Conservation (phyloP, 2,797 vertebrate species). For the Scarus forsteni region DNA sequence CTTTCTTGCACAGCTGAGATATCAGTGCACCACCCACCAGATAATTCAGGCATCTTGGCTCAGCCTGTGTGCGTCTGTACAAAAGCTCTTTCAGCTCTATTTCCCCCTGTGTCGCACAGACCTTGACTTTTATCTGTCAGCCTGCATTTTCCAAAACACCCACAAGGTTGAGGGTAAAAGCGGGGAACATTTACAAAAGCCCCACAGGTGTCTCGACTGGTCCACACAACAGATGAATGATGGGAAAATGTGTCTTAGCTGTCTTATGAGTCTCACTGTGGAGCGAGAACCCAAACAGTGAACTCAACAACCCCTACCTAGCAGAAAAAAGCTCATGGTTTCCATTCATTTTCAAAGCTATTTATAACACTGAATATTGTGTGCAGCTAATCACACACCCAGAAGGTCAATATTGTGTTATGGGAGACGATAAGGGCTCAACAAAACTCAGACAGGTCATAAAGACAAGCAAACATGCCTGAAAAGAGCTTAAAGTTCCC, state of each 20-base stretch:
- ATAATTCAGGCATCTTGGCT: slow-evolving; percentile 38
- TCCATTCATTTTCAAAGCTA: slow-evolving; percentile 1
- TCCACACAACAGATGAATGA: slow-evolving; percentile 49
- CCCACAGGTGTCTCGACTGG: slow-evolving; percentile 39
- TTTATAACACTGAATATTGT: slow-evolving; percentile 32
- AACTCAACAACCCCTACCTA: slow-evolving; percentile 37
- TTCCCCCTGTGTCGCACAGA: slow-evolving; percentile 17
- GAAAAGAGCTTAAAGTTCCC: background rate
- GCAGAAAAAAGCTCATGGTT: slow-evolving; percentile 8
- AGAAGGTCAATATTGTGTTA: slow-evolving; percentile 47
- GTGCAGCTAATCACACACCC: slow-evolving; percentile 36
- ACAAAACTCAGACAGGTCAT: background rate
- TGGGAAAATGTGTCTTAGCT: slow-evolving; percentile 25
- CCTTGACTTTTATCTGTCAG: slow-evolving; percentile 8
- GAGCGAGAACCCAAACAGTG: slow-evolving; percentile 25
- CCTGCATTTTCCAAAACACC: slow-evolving; percentile 16
- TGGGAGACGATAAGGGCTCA: background rate
- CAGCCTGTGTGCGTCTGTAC: slow-evolving; percentile 10
- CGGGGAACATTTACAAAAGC: background rate
- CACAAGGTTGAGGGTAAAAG: slow-evolving; percentile 5
- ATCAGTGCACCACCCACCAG: slow-evolving; percentile 30
- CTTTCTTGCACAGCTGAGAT: slow-evolving; percentile 15
- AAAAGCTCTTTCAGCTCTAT: slow-evolving; percentile 33
- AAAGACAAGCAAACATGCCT: background rate
- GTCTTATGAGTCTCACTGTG: slow-evolving; percentile 17